A percentile compares a stretch with the other conserved stretches of the same genome.
These are phyloP conservation scores for Apocrypta bakeri DNA, from an alignment of 1,140 invertebrate species.

Conservation along the genomic window DNA sequence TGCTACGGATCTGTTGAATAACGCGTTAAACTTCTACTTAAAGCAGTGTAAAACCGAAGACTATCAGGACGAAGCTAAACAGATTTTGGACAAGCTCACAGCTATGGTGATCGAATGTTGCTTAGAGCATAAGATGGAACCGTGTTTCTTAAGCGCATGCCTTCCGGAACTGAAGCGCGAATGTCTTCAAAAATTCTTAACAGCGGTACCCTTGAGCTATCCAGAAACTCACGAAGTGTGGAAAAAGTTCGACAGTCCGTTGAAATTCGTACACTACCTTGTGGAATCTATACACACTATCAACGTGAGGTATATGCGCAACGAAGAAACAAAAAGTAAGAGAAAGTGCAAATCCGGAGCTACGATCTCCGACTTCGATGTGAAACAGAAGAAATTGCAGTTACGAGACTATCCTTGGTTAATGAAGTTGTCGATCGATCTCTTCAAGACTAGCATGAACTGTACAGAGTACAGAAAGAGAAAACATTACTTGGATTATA, in stretches of 20 bases:
- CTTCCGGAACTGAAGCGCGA: background rate
- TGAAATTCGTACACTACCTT: background rate
- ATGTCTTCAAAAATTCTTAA: slow-evolving; percentile 12
- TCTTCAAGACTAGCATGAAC: background rate
- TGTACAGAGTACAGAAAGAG: background rate
- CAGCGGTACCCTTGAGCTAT: slow-evolving; percentile 20
- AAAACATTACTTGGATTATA: background rate
- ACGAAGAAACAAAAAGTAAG: background rate
- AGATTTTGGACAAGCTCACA: slow-evolving; percentile 16
- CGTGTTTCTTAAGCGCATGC: background rate
- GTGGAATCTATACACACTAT: background rate
- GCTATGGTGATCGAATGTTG: background rate
- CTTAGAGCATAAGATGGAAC: slow-evolving; percentile 1
- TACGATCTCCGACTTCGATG: background rate
- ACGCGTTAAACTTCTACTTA: background rate
- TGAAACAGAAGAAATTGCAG: background rate
- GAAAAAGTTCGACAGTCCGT: background rate
- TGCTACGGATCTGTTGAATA: background rate
- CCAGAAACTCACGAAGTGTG: background rate
- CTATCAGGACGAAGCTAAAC: background rate
- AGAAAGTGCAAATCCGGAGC: background rate
- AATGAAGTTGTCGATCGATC: background rate
- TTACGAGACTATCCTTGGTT: slow-evolving; percentile 39
- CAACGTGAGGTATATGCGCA: background rate
- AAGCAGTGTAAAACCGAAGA: slow-evolving; percentile 1